Evolutionary conservation across 1,140 invertebrate genomes (phyloP).

Genomic region (Augochlora pura): DNA sequence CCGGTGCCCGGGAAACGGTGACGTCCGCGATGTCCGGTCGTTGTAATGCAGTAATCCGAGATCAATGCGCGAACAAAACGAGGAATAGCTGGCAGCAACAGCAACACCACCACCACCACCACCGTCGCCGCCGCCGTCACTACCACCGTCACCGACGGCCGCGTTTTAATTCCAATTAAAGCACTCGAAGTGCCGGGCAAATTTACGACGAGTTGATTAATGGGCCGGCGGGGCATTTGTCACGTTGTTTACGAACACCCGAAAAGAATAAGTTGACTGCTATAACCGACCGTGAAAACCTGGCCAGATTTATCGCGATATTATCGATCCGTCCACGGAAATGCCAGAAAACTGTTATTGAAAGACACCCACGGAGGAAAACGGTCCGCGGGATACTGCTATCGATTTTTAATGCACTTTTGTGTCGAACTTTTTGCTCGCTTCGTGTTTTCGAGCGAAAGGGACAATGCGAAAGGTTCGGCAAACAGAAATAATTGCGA

Average conservation of each 20-base stretch:
- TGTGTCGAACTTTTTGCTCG: no score
- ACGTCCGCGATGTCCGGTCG: neutral
- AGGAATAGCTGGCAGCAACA: neutral
- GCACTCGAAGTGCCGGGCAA: slow-evolving; percentile 18
- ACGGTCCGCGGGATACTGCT: neutral
- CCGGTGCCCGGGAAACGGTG: neutral
- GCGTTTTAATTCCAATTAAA: slow-evolving; percentile 47
- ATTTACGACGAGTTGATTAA: slow-evolving; percentile 56
- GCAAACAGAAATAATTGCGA: no score
- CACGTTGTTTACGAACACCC: slow-evolving; percentile 56
- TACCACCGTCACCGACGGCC: neutral
- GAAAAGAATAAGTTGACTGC: slow-evolving; percentile 58
- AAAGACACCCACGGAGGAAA: slow-evolving; percentile 40
- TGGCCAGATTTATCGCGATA: slow-evolving; percentile 55
- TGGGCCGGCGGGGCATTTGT: slow-evolving; percentile 49
- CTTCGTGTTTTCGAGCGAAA: no score
- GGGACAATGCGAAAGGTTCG: no score
- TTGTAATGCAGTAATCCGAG: slow-evolving; percentile 13
- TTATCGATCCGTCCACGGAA: slow-evolving; percentile 45
- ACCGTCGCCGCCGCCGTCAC: no score
- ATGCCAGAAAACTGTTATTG: slow-evolving; percentile 56
- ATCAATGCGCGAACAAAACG: slow-evolving; percentile 22
- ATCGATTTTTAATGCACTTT: no score
- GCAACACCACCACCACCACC: no score
- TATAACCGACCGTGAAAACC: slow-evolving; percentile 58